Evolutionary conservation across 2,113 vertebrate genomes (phyloP).

Genomic region (Aviceda subcristata): DNA sequence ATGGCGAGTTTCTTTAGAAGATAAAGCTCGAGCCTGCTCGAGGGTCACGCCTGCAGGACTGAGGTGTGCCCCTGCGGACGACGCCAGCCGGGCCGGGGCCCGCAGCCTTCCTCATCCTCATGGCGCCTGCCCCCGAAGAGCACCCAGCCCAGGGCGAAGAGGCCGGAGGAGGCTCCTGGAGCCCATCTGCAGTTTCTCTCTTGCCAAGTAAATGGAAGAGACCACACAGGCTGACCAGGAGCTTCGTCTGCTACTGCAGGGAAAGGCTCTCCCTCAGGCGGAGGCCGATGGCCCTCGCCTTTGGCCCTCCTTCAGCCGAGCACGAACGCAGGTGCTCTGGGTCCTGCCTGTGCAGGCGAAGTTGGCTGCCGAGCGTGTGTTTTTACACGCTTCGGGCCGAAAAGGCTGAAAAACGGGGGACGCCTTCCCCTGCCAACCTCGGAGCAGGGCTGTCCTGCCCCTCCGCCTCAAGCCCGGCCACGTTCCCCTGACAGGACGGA

Average conservation of each 20-base stretch:
- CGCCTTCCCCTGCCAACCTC: neutral
- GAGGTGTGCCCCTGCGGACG: accelerated
- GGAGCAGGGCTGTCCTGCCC: neutral
- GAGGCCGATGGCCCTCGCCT: neutral
- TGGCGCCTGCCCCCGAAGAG: neutral
- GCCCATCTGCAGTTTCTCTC: neutral
- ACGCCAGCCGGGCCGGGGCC: accelerated
- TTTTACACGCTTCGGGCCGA: no score
- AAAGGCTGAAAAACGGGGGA: no score
- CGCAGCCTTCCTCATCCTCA: neutral
- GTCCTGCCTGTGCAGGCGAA: accelerated
- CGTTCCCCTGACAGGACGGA: accelerated
- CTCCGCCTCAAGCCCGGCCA: neutral
- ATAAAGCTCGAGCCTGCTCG: accelerated
- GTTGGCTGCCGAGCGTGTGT: accelerated
- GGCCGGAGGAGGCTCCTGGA: neutral
- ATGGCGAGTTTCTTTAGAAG: neutral
- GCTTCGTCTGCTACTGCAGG: accelerated
- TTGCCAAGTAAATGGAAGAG: neutral
- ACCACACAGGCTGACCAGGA: neutral
- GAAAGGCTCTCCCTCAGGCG: neutral
- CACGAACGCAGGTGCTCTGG: accelerated
- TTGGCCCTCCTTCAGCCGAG: accelerated
- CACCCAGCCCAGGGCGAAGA: neutral
- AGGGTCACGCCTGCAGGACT: neutral